A percentile compares a stretch with the other conserved stretches of the same genome.
These are phyloP conservation scores for Noctilio leporinus DNA, from an alignment of 2,113 vertebrate species.

Conservation along the genomic window DNA sequence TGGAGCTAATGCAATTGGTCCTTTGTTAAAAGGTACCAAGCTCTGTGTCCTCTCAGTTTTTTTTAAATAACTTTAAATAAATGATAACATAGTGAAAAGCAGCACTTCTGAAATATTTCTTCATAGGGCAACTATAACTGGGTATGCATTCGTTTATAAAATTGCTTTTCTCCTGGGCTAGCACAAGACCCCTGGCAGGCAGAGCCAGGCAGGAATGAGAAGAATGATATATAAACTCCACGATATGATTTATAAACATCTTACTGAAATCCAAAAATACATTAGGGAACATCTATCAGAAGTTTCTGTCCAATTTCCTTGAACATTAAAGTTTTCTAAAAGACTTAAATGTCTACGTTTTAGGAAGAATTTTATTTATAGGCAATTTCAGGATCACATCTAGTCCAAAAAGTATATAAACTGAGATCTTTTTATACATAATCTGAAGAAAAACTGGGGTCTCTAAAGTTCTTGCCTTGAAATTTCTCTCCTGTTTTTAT, in stretches of 20 bases:
- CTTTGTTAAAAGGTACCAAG: not conserved
- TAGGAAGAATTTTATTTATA: not conserved
- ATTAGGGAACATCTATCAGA: not conserved
- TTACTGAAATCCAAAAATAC: not conserved
- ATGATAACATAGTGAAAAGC: not conserved
- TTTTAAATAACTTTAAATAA: constrained; percentile 2
- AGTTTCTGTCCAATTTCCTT: constrained; percentile 8
- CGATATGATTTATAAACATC: not conserved
- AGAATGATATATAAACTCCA: not conserved
- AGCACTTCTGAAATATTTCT: not conserved
- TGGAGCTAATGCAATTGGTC: not conserved
- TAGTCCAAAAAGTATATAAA: not conserved
- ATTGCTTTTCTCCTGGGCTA: not conserved
- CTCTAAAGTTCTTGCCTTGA: not conserved
- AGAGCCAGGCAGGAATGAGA: not conserved
- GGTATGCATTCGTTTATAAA: not conserved
- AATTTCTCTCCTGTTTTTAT: not conserved
- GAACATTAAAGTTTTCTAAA: not conserved
- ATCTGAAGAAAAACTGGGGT: not conserved
- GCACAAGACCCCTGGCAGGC: not conserved
- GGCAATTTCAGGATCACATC: not conserved
- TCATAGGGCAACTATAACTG: not conserved
- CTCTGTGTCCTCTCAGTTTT: not conserved
- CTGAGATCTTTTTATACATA: not conserved
- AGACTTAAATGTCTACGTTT: not conserved